A percentile compares a stretch with the other conserved stretches of the same genome.
phyloP scores from a whole-genome alignment of 2,113 vertebrate species.

The Sterrhoptilus dennistouni region DNA sequence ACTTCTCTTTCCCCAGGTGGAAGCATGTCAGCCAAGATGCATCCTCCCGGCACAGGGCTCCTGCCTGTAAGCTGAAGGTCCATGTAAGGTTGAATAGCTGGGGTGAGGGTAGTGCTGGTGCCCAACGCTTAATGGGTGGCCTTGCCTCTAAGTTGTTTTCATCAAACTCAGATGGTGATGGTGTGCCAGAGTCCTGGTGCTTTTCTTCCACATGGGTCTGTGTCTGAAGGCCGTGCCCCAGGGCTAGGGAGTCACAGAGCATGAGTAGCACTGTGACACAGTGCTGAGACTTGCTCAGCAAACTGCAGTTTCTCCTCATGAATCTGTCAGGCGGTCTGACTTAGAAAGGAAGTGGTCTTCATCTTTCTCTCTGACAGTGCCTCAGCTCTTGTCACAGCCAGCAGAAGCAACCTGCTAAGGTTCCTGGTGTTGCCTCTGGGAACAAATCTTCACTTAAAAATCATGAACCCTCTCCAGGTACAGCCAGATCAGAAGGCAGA shows the following conservation, averaged over 20 bases:
- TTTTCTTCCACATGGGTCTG: not conserved
- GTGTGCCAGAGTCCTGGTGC: not conserved
- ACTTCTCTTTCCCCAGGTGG: not conserved
- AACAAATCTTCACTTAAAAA: not conserved
- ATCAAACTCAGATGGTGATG: conserved; percentile 18
- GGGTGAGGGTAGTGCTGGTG: accelerated
- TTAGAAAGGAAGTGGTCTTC: not conserved
- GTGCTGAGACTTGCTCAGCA: not conserved
- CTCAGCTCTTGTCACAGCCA: not conserved
- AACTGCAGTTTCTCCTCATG: not conserved
- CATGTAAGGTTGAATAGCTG: accelerated
- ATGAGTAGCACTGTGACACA: accelerated
- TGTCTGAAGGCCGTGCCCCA: not conserved
- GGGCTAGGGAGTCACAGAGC: not conserved
- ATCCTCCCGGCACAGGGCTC: accelerated
- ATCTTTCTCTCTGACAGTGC: not conserved
- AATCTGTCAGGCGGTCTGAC: not conserved
- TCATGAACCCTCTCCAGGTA: not conserved
- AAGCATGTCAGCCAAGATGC: not conserved
- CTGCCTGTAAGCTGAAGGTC: too few relatives aligned
- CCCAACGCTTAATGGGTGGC: not conserved
- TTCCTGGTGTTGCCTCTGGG: not conserved
- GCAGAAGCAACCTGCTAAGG: not conserved
- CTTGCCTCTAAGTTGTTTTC: not conserved
- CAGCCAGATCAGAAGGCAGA: not conserved